Conservation (phyloP, 64 coral and sea anemone species). For the Porites lutea region DNA sequence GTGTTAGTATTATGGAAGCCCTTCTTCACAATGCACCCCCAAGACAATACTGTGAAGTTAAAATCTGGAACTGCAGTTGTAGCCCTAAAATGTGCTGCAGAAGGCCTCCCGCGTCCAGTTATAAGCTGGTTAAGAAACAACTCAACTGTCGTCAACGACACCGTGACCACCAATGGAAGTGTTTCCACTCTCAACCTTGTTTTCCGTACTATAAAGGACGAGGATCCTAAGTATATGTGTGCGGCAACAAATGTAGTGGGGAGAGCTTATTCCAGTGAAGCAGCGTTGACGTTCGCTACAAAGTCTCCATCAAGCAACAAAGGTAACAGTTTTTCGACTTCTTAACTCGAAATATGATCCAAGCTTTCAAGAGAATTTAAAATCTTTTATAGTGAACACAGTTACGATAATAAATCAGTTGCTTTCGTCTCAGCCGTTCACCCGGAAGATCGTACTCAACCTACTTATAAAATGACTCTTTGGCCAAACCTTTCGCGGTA, state of each 20-base stretch:
- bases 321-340: neutral
- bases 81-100: neutral
- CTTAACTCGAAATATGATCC: too few relatives aligned
- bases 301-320: too few relatives aligned
- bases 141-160: neutral
- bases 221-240: slow-evolving; percentile 4
- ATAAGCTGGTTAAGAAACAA: slow-evolving; percentile 33
- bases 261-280: neutral
- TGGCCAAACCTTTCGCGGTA: too few relatives aligned
- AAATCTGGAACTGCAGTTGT: neutral
- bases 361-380: too few relatives aligned
- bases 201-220: neutral
- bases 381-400: too few relatives aligned
- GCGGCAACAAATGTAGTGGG: slow-evolving; percentile 13
- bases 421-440: too few relatives aligned
- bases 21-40: slow-evolving; percentile 1
- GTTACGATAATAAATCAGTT: too few relatives aligned
- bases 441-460: too few relatives aligned
- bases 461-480: too few relatives aligned
- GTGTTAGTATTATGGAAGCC: slow-evolving; percentile 3
- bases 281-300: neutral
- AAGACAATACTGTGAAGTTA: neutral
- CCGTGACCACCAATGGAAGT: neutral
- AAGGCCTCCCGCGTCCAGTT: neutral
- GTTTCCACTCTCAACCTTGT: neutral